A percentile compares a stretch with the other conserved stretches of the same genome.
phyloP scores from a whole-genome alignment of 1,140 invertebrate genomes.

The Acromyrmex echinatior region DNA sequence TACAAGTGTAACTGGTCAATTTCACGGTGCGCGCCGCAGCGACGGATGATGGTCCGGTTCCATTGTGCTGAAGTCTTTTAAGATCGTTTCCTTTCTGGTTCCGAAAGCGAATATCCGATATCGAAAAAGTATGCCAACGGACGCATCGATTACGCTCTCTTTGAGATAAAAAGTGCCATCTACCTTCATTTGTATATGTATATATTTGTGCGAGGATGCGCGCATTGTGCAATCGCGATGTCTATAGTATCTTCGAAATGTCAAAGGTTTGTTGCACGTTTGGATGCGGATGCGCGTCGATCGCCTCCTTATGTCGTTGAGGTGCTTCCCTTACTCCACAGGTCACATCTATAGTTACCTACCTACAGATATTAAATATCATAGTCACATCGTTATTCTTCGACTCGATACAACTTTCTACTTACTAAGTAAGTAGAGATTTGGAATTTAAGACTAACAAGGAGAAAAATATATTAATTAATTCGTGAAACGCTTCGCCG shows the following conservation, averaged over 20 bases:
- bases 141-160: conserved; percentile 65
- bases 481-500: neutral
- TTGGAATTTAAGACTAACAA: neutral
- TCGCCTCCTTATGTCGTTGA: conserved; percentile 24
- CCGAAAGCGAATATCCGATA: conserved; percentile 61
- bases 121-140: conserved; percentile 52
- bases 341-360: neutral
- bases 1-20: conserved; percentile 69
- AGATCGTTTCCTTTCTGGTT: conserved; percentile 32
- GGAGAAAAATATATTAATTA: neutral
- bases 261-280: conserved; percentile 60
- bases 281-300: conserved; percentile 8
- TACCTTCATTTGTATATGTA: neutral
- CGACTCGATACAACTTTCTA: neutral
- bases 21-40: conserved; percentile 54
- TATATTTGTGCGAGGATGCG: conserved; percentile 38
- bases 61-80: conserved; percentile 59
- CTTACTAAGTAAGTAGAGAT: neutral
- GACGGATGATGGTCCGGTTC: conserved; percentile 38
- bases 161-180: neutral
- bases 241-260: conserved; percentile 66
- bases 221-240: conserved; percentile 63
- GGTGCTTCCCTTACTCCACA: neutral
- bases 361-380: neutral
- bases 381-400: neutral